phyloP scores from a whole-genome alignment of 2,797 vertebrate species.

The Naso thynnoides region DNA sequence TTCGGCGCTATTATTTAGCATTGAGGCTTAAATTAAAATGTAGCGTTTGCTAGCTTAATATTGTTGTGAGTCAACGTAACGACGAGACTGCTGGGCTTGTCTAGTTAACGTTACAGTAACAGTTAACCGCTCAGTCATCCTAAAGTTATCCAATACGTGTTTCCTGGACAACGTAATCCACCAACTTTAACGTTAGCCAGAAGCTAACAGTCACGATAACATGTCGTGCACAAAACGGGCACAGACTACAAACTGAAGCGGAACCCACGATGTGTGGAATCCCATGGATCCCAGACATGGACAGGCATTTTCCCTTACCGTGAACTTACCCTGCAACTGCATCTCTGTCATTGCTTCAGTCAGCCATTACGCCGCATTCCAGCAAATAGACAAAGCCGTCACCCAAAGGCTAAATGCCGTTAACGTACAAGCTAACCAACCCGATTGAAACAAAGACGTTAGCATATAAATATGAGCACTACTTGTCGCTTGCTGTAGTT shows the following conservation, averaged over 20 bases:
- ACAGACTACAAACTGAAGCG: slow-evolving; percentile 48
- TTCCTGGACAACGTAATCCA: neutral
- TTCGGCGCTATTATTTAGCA: too few relatives aligned
- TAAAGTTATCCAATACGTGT: neutral
- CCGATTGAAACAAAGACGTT: neutral
- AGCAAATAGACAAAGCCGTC: slow-evolving; percentile 75
- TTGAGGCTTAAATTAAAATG: accelerated
- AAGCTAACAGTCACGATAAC: too few relatives aligned
- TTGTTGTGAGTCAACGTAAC: neutral
- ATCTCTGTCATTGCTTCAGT: slow-evolving; percentile 60
- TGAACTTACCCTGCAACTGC: slow-evolving; percentile 14
- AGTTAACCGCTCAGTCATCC: too few relatives aligned
- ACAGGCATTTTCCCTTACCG: slow-evolving; percentile 7
- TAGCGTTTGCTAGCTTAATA: too few relatives aligned
- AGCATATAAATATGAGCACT: accelerated
- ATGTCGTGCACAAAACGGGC: slow-evolving; percentile 36
- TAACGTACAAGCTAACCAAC: neutral
- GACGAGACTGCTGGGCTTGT: too few relatives aligned
- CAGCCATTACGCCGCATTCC: slow-evolving; percentile 76
- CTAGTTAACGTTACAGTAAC: slow-evolving; percentile 1
- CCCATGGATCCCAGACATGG: slow-evolving; percentile 21
- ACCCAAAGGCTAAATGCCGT: slow-evolving; percentile 17
- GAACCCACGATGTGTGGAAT: slow-evolving; percentile 54
- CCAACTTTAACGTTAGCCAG: neutral
- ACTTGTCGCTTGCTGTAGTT: accelerated